Percentiles rank a stretch among this genome's conserved stretches.
phyloP scores from a whole-genome alignment of 1,140 invertebrate species.

The Pseudomyrmex sp. region DNA sequence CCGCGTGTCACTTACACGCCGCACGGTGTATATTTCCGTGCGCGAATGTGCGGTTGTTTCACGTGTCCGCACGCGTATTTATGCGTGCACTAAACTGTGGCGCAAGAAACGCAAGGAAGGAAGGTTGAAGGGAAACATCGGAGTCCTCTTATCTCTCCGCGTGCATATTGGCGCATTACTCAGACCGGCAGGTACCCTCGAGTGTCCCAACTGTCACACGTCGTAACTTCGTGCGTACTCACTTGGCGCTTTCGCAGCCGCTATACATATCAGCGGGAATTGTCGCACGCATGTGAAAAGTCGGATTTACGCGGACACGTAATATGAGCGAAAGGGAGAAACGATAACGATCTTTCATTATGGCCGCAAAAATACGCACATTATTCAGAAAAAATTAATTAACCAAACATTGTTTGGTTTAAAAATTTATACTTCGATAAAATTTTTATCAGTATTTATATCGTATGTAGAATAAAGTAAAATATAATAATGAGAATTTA shows the following conservation, averaged over 20 bases:
- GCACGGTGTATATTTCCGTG: slow-evolving; percentile 47
- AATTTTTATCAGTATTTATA: no score
- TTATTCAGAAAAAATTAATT: neutral
- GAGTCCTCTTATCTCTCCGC: slow-evolving; percentile 33
- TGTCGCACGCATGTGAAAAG: slow-evolving; percentile 45
- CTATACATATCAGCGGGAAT: slow-evolving; percentile 37
- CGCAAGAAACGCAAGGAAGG: neutral
- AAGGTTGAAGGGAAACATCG: neutral
- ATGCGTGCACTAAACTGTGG: slow-evolving; percentile 11
- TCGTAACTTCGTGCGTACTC: slow-evolving; percentile 38
- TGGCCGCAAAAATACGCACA: no score
- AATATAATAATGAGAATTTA: no score
- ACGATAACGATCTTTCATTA: slow-evolving; percentile 15
- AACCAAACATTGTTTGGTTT: neutral
- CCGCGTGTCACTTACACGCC: slow-evolving; percentile 52
- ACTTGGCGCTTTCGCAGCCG: slow-evolving; percentile 32
- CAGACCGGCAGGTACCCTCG: slow-evolving; percentile 41
- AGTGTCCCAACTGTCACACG: slow-evolving; percentile 52
- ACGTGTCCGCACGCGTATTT: slow-evolving; percentile 32
- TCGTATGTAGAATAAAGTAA: no score
- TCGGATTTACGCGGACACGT: slow-evolving; percentile 32
- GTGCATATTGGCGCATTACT: slow-evolving; percentile 60
- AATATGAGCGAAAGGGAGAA: slow-evolving; percentile 22
- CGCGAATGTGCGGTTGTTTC: slow-evolving; percentile 38
- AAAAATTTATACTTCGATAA: no score